Conservation (phyloP, 2,888 invertebrate species). For the Piscicola geometra region DNA sequence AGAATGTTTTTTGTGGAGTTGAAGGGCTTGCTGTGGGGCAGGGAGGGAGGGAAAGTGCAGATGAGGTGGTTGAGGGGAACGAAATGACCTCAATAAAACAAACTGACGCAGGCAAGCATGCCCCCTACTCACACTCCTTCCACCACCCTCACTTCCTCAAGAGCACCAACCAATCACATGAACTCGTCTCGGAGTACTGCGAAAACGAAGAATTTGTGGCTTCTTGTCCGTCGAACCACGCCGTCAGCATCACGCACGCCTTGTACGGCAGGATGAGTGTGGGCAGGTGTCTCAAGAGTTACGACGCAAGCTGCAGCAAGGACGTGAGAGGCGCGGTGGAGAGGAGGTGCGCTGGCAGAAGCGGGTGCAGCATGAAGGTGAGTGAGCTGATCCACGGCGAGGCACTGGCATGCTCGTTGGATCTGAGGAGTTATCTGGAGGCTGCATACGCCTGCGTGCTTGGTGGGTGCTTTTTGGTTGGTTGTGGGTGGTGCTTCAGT, state of each 20-base stretch:
- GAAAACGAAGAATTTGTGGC: constrained; percentile 29
- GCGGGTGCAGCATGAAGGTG: constrained; percentile 16
- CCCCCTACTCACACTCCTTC: too few species aligned
- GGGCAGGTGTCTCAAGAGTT: constrained; percentile 18
- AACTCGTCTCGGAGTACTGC: constrained; percentile 16
- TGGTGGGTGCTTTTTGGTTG: not conserved
- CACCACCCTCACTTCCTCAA: too few species aligned
- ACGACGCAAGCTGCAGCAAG: constrained; percentile 17
- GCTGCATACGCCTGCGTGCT: constrained; percentile 23
- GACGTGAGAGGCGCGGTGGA: constrained; percentile 16
- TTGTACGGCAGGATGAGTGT: constrained; percentile 29
- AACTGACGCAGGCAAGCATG: too few species aligned
- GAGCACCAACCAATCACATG: too few species aligned
- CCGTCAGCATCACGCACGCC: constrained; percentile 30
- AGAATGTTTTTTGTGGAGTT: too few species aligned
- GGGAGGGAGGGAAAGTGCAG: too few species aligned
- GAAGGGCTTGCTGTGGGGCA: too few species aligned
- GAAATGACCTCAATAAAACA: too few species aligned
- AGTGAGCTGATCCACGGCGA: constrained; percentile 17
- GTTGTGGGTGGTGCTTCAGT: not conserved
- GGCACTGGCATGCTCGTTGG: constrained; percentile 6
- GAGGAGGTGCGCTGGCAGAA: constrained; percentile 14
- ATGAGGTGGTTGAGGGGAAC: too few species aligned
- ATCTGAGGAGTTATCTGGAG: constrained; percentile 29
- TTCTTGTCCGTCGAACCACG: not conserved